Conservation (phyloP, 1,140 invertebrate genomes). For the Hirudo medicinalis region DNA sequence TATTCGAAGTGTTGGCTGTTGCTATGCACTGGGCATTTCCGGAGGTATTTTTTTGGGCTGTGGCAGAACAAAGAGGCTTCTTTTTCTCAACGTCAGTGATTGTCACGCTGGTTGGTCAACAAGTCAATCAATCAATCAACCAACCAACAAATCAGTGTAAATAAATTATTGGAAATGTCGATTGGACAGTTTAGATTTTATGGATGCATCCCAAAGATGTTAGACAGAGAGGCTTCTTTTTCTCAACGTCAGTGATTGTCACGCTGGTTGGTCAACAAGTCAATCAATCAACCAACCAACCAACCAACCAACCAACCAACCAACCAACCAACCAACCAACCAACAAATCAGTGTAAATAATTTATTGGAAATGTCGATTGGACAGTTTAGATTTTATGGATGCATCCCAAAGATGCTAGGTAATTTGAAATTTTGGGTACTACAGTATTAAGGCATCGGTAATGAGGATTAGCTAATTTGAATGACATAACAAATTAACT, state of each 20-base stretch:
- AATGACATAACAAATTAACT: no score
- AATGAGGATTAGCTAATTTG: no score
- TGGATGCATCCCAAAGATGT: no score
- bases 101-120: slow-evolving; percentile 33
- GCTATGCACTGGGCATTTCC: slow-evolving; percentile 37
- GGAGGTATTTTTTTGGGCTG: slow-evolving; percentile 40
- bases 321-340: not conserved
- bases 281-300: not conserved
- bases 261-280: slow-evolving; percentile 29
- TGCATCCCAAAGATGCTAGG: no score
- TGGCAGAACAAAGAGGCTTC: slow-evolving; percentile 40
- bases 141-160: not conserved
- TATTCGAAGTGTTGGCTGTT: slow-evolving; percentile 34
- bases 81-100: slow-evolving; percentile 37
- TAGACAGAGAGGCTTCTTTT: slow-evolving; percentile 38
- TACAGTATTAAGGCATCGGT: no score
- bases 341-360: no score
- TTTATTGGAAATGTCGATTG: no score
- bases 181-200: no score
- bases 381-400: no score
- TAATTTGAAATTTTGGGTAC: no score
- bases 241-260: slow-evolving; percentile 39
- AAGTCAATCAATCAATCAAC: not conserved
- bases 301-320: not conserved
- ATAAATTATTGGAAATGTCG: no score